These are phyloP conservation scores for Lasiurus borealis DNA, from an alignment of 2,113 vertebrate species.

Conservation along the genomic window DNA sequence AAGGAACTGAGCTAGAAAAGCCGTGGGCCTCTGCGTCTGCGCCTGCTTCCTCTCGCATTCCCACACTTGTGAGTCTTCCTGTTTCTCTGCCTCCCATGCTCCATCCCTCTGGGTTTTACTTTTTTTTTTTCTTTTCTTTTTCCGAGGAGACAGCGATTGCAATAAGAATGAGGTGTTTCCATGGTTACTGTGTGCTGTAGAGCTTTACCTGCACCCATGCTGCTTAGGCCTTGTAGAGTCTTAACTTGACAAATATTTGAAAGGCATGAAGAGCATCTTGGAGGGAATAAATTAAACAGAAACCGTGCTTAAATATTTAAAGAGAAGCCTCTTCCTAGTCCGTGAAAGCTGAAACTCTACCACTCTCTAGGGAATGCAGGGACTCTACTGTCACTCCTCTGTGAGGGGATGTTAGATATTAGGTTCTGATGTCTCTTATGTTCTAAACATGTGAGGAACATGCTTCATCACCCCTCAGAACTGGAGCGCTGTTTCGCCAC, in stretches of 20 bases:
- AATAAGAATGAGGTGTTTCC: constrained; percentile 64
- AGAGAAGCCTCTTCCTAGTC: constrained; percentile 34
- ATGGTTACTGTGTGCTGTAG: constrained; percentile 67
- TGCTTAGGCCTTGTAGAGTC: constrained; percentile 52
- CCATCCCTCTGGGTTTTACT: not conserved
- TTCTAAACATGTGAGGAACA: not conserved
- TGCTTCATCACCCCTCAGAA: not conserved
- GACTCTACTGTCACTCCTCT: constrained; percentile 15
- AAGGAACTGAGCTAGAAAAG: constrained; percentile 60
- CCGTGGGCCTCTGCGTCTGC: constrained; percentile 27
- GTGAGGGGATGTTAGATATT: not conserved
- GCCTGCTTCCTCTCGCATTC: constrained; percentile 28
- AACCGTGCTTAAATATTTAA: constrained; percentile 65
- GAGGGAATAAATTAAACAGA: constrained; percentile 68
- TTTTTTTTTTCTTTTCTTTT: not conserved
- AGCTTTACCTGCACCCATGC: constrained; percentile 59
- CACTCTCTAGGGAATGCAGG: not conserved
- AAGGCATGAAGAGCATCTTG: constrained; percentile 55
- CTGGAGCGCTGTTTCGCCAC: not conserved
- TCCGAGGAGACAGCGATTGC: constrained; percentile 67
- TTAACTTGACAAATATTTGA: constrained; percentile 77
- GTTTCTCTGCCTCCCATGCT: constrained; percentile 48
- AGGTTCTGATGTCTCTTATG: not conserved
- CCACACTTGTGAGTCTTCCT: constrained; percentile 47
- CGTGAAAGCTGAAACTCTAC: constrained; percentile 22